These are phyloP conservation scores for Cephus rjabovi DNA, from an alignment of 2,888 invertebrate species.

Conservation along the genomic window DNA sequence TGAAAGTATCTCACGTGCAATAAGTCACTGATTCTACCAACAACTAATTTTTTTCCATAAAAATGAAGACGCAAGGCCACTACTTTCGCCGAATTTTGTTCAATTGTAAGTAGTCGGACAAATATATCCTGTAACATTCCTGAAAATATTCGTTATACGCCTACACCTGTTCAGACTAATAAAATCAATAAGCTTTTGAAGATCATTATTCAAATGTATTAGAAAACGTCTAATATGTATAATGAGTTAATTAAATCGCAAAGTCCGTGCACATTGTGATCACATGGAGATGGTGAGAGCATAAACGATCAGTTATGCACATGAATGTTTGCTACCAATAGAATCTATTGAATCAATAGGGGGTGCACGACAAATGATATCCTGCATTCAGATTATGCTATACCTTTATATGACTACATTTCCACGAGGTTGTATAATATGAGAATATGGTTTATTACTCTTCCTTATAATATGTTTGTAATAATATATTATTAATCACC, in stretches of 20 bases:
- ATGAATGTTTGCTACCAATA: not conserved
- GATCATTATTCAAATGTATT: not conserved
- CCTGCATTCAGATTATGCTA: not conserved
- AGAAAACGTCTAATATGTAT: not conserved
- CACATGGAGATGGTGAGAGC: not conserved
- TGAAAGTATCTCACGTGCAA: not conserved
- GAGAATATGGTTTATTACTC: conserved; percentile 41
- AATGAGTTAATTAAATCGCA: not conserved
- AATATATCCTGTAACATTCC: not conserved
- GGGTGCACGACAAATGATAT: not conserved
- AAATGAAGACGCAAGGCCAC: not conserved
- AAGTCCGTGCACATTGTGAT: not conserved
- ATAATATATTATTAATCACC: conserved; percentile 27
- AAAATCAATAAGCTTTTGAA: not conserved
- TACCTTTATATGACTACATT: not conserved
- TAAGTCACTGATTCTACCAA: not conserved
- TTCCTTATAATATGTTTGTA: conserved; percentile 22
- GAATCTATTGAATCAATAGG: not conserved
- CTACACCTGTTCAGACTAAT: not conserved
- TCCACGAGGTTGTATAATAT: conserved; percentile 19
- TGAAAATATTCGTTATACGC: not conserved
- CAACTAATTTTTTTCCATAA: not conserved
- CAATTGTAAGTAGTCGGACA: not conserved
- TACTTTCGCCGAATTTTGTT: not conserved
- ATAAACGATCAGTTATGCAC: too few species aligned